Evolutionary conservation across 2,113 vertebrate species (phyloP).

Genomic region (Aleadryas rufinucha): DNA sequence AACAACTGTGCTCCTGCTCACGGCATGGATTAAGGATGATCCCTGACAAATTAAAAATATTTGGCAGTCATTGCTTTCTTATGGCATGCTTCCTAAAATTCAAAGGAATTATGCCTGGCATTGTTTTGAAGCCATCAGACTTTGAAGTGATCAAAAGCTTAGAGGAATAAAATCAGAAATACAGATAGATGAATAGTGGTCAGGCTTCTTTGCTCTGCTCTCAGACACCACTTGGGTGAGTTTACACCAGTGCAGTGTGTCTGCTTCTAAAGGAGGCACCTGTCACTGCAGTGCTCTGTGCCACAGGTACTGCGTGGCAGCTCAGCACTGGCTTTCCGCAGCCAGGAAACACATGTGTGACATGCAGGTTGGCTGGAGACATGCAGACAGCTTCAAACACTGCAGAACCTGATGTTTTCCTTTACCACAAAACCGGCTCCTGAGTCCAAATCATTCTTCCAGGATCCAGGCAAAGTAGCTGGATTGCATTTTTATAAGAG

Average conservation of each 20-base stretch:
- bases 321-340: neutral
- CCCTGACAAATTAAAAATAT: constrained; percentile 27
- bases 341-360: neutral
- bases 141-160: neutral
- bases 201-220: neutral
- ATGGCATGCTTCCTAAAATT: neutral
- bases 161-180: neutral
- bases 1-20: neutral
- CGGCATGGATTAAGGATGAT: neutral
- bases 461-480: neutral
- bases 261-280: neutral
- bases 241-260: neutral
- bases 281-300: neutral
- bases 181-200: neutral
- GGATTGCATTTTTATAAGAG: neutral
- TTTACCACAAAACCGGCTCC: neutral
- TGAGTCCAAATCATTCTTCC: neutral
- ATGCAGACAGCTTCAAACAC: neutral
- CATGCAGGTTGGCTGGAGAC: neutral
- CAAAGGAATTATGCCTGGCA: neutral
- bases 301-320: neutral
- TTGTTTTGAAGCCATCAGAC: neutral
- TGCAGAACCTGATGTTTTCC: neutral
- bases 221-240: neutral
- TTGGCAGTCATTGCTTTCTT: neutral